Conservation (phyloP, 2,797 vertebrate genomes). For the Oreochromis mossambicus region DNA sequence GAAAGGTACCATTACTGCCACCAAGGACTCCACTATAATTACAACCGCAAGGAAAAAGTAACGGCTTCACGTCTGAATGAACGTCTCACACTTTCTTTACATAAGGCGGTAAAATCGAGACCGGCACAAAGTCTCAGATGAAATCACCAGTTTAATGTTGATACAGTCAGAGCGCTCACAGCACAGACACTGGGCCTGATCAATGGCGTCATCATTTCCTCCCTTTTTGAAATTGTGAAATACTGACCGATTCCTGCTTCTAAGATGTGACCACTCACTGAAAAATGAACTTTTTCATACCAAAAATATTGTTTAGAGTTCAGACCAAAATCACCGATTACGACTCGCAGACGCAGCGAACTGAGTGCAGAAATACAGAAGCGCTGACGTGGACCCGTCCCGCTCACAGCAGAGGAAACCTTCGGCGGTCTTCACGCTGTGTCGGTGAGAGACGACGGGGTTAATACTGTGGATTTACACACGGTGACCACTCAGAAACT, state of each 20-base stretch:
- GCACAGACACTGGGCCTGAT: background rate
- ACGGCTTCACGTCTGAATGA: background rate
- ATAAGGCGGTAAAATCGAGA: background rate
- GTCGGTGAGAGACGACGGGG: background rate
- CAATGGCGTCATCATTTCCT: accelerated
- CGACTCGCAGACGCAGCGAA: background rate
- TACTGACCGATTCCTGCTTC: background rate
- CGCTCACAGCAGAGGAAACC: background rate
- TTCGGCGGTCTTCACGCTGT: background rate
- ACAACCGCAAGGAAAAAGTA: background rate
- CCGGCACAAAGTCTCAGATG: background rate
- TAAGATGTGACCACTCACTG: accelerated
- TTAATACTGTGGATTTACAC: background rate
- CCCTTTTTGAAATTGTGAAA: accelerated
- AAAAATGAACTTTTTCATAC: background rate
- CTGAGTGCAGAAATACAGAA: accelerated
- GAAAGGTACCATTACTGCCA: accelerated
- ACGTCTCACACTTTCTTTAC: too few species aligned
- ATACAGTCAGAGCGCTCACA: background rate
- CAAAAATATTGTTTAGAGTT: background rate
- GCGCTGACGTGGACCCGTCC: background rate
- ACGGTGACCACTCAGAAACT: accelerated
- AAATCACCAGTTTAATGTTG: background rate
- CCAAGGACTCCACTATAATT: accelerated
- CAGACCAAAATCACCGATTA: background rate